phyloP scores from a whole-genome alignment of 2,797 vertebrate species.

The Syngnathus rostellatus region DNA sequence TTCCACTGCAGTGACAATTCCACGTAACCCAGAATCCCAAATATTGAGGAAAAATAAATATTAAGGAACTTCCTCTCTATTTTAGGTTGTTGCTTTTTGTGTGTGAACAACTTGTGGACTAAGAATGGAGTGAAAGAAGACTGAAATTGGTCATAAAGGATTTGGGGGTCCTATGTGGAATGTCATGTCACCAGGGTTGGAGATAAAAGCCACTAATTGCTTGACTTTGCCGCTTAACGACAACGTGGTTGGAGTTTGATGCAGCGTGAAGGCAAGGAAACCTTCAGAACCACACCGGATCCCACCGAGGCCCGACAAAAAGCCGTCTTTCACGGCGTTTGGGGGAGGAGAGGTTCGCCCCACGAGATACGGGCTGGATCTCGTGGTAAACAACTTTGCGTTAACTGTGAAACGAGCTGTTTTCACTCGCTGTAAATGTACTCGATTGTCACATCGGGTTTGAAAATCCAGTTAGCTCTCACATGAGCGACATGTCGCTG shows the following conservation, averaged over 20 bases:
- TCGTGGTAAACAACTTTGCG: constrained; percentile 29
- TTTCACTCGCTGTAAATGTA: constrained; percentile 63
- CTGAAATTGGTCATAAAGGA: constrained; percentile 46
- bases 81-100: not conserved
- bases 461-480: constrained; percentile 74
- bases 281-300: constrained; percentile 25
- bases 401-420: constrained; percentile 48
- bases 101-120: too few relatives aligned
- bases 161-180: constrained; percentile 55
- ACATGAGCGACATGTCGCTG: constrained; percentile 71
- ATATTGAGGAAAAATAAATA: not conserved
- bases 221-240: constrained; percentile 46
- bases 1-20: constrained; percentile 40
- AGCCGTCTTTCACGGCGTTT: constrained; percentile 32
- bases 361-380: constrained; percentile 17
- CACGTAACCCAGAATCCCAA: constrained; percentile 1
- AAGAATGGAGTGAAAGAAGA: constrained; percentile 4
- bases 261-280: constrained; percentile 38
- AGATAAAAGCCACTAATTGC: constrained; percentile 67
- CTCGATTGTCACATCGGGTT: constrained; percentile 62
- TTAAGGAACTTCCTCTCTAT: not conserved
- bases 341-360: constrained; percentile 20
- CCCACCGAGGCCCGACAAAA: constrained; percentile 32
- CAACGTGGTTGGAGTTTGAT: constrained; percentile 37
- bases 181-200: constrained; percentile 48